Conservation (phyloP, 2,888 invertebrate genomes). For the Leptinotarsa juncta region DNA sequence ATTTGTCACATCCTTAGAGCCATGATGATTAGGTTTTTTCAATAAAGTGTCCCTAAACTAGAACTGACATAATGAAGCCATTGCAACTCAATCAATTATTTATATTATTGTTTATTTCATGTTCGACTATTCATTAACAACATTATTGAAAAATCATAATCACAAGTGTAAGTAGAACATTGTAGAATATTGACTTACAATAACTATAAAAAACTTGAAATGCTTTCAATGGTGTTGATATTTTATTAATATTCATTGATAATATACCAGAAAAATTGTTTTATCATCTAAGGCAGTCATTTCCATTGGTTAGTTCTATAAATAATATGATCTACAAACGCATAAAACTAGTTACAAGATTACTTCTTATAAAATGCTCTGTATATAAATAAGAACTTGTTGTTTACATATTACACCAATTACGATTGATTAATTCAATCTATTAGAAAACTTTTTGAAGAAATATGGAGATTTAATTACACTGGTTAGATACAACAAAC, state of each 20-base stretch:
- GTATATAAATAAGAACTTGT: neutral
- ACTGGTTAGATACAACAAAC: neutral
- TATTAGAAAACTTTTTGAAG: no score
- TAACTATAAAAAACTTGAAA: neutral
- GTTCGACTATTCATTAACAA: neutral
- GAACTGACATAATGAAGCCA: no score
- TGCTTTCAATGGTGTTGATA: conserved; percentile 7
- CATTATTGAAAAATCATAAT: neutral
- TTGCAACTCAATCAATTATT: neutral
- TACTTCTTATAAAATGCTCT: neutral
- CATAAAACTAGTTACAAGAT: conserved; percentile 1
- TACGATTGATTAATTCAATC: neutral
- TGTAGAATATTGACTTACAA: neutral
- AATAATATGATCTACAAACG: neutral
- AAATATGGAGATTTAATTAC: neutral
- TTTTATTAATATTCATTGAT: conserved; percentile 8
- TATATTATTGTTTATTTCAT: neutral
- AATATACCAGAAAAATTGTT: neutral
- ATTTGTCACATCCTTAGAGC: no score
- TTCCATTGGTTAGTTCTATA: neutral
- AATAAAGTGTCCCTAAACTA: no score
- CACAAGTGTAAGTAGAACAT: conserved; percentile 1
- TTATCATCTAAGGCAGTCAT: neutral
- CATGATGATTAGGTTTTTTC: no score
- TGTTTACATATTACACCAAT: neutral